phyloP scores from a whole-genome alignment of 2,888 invertebrate species.

The Tinea pellionella region DNA sequence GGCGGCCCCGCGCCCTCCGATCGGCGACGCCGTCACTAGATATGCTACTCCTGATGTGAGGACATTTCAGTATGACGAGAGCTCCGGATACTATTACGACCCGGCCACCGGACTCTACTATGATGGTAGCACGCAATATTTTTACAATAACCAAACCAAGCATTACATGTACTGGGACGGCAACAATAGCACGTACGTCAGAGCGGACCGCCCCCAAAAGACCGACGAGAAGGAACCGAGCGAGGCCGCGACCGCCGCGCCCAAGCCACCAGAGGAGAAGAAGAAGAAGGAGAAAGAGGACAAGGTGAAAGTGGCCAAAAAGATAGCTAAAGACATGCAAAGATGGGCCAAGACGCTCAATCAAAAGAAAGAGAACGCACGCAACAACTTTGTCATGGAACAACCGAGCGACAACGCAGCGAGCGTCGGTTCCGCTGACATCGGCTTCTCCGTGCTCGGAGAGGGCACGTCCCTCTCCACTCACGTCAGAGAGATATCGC shows the following conservation, averaged over 20 bases:
- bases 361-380: slow-evolving; percentile 87
- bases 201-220: slow-evolving; percentile 51
- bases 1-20: slow-evolving; percentile 53
- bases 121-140: slow-evolving; percentile 95
- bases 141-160: slow-evolving; percentile 91
- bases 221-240: slow-evolving; percentile 46
- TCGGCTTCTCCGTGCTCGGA: slow-evolving; percentile 92
- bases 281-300: slow-evolving; percentile 85
- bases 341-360: slow-evolving; percentile 97
- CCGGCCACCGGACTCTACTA: slow-evolving; percentile 93
- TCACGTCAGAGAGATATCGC: slow-evolving; percentile 47
- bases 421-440: slow-evolving; percentile 86
- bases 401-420: slow-evolving; percentile 55
- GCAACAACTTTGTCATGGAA: slow-evolving; percentile 55
- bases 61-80: slow-evolving; percentile 93
- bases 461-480: slow-evolving; percentile 62
- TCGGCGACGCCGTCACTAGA: slow-evolving; percentile 74
- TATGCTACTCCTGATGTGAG: slow-evolving; percentile 88
- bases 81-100: slow-evolving; percentile 97
- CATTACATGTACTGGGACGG: slow-evolving; percentile 97
- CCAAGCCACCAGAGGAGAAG: slow-evolving; percentile 65
- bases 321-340: slow-evolving; percentile 90
- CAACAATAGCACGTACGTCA: slow-evolving; percentile 72
- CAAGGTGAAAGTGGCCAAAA: slow-evolving; percentile 96
- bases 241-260: slow-evolving; percentile 29